Evolutionary conservation across 2,888 invertebrate genomes (phyloP).

Genomic region (Hypsopygia costalis): DNA sequence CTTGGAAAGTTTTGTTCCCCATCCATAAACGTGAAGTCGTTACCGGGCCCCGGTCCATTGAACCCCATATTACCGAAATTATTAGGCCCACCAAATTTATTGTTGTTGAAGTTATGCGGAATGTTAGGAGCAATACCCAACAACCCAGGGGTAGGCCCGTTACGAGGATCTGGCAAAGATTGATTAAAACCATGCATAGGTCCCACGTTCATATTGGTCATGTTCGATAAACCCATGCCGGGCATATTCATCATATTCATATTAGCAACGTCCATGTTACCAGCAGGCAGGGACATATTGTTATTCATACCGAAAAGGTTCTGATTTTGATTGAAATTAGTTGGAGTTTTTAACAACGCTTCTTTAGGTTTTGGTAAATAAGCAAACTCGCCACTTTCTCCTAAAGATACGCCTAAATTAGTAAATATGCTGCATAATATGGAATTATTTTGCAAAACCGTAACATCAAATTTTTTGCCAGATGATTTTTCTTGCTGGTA

Average conservation of each 20-base stretch:
- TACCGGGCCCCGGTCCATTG: constrained; percentile 60
- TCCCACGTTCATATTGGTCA: constrained; percentile 64
- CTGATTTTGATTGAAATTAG: constrained; percentile 55
- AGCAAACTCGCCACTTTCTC: constrained; percentile 79
- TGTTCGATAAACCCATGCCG: constrained; percentile 64
- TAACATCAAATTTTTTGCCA: constrained; percentile 78
- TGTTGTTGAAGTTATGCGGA: constrained; percentile 70
- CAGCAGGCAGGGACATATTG: constrained; percentile 45
- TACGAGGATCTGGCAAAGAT: constrained; percentile 66
- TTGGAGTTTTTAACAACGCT: constrained; percentile 64
- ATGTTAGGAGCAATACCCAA: constrained; percentile 80
- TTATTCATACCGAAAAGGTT: constrained; percentile 53
- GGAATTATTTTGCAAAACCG: constrained; percentile 71
- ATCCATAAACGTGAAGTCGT: constrained; percentile 68
- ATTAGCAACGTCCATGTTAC: constrained; percentile 50
- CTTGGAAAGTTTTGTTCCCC: constrained; percentile 64
- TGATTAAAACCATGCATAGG: constrained; percentile 66
- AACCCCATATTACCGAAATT: constrained; percentile 68
- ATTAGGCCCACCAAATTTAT: constrained; percentile 57
- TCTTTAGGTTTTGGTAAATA: constrained; percentile 72
- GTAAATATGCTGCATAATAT: constrained; percentile 81
- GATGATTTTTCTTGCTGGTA: constrained; percentile 79
- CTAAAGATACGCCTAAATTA: constrained; percentile 81
- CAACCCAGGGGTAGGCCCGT: constrained; percentile 76
- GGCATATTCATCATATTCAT: constrained; percentile 68